Evolutionary conservation across 2,888 invertebrate genomes (phyloP).

Genomic region (Drosophila infuscata): DNA sequence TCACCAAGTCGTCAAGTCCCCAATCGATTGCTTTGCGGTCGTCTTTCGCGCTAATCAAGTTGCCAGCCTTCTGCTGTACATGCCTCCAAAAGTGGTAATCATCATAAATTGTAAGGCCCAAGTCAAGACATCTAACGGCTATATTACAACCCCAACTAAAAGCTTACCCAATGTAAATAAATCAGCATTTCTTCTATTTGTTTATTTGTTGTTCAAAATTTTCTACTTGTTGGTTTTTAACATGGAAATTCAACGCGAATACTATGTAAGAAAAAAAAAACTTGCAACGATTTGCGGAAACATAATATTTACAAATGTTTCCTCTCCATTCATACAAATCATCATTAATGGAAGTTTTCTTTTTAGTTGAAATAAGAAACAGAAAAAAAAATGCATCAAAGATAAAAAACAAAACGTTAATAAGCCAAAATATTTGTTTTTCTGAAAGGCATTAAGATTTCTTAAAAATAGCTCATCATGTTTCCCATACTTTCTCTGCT

Average conservation of each 20-base stretch:
- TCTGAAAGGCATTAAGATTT: conserved; percentile 1
- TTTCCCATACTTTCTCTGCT: conserved; percentile 33
- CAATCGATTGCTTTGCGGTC: conserved; percentile 32
- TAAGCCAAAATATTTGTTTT: conserved; percentile 17
- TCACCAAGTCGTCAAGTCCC: conserved; percentile 32
- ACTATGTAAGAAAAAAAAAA: conserved; percentile 13
- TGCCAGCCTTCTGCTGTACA: conserved; percentile 36
- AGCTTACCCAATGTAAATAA: conserved; percentile 27
- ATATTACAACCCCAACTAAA: conserved; percentile 36
- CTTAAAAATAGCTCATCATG: background rate
- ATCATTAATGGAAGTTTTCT: conserved; percentile 22
- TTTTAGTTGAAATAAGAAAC: conserved; percentile 15
- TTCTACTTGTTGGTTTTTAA: conserved; percentile 15
- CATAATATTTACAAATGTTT: conserved; percentile 34
- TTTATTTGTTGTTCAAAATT: conserved; percentile 4
- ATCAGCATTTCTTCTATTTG: conserved; percentile 10
- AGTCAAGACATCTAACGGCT: conserved; percentile 44
- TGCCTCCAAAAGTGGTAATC: conserved; percentile 60
- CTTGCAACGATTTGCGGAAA: conserved; percentile 46
- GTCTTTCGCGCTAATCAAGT: conserved; percentile 66
- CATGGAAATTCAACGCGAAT: conserved; percentile 29
- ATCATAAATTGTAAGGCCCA: conserved; percentile 74
- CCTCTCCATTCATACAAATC: conserved; percentile 37
- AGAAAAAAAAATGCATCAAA: background rate
- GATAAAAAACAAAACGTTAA: conserved; percentile 1